These are phyloP conservation scores for Pelecanoides urinatrix DNA, from an alignment of 2,113 vertebrate species.

Conservation along the genomic window DNA sequence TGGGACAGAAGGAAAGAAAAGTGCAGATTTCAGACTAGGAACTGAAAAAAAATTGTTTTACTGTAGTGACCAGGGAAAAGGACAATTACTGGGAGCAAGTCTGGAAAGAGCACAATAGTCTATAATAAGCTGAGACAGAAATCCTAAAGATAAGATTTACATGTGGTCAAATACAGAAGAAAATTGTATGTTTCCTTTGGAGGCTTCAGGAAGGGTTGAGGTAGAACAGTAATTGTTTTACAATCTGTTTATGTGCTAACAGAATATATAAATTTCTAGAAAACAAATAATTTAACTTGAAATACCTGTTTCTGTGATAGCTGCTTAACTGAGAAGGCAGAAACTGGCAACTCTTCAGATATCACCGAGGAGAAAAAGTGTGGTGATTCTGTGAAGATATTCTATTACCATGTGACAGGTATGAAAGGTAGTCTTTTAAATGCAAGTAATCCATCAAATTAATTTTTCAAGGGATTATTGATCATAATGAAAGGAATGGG, in stretches of 20 bases:
- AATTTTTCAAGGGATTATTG: background rate
- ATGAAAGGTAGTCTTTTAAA: background rate
- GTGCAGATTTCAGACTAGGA: background rate
- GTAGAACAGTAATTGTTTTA: background rate
- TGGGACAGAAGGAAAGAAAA: background rate
- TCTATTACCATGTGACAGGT: background rate
- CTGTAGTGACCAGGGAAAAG: background rate
- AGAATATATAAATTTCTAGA: background rate
- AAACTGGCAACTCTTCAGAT: background rate
- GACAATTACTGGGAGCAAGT: background rate
- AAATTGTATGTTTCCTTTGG: background rate
- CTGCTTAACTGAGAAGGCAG: background rate
- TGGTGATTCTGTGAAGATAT: background rate
- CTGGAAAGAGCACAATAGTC: background rate
- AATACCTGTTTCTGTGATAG: background rate
- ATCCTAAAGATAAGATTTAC: background rate
- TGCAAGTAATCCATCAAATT: background rate
- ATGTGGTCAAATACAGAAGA: background rate
- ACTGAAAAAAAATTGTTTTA: background rate
- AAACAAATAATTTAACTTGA: background rate
- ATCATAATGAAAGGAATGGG: background rate
- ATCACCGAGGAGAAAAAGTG: background rate
- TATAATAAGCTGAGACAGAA: background rate
- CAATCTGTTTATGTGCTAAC: background rate
- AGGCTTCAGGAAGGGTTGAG: background rate